A percentile compares a stretch with the other conserved stretches of the same genome.
Conservation (phyloP, 2,113 vertebrate genomes). For the Elaphurus davidianus region DNA sequence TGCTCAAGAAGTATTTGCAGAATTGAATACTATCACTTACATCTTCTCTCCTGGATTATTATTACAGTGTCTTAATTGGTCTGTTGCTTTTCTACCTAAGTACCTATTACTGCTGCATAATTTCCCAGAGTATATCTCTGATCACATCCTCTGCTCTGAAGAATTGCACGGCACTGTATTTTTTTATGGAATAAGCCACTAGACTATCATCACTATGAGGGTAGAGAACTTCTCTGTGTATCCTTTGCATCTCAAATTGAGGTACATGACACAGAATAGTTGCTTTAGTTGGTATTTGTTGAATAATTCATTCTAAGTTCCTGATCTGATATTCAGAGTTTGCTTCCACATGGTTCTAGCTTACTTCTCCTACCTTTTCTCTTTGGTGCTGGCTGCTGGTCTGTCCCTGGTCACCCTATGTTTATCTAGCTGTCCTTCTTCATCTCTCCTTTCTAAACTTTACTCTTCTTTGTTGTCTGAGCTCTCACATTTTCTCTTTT, state of each 20-base stretch:
- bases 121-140: neutral
- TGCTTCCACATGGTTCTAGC: neutral
- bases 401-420: neutral
- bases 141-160: conserved; percentile 1
- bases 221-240: neutral
- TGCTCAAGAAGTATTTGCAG: neutral
- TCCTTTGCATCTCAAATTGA: neutral
- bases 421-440: neutral
- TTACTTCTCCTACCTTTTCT: neutral
- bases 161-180: neutral
- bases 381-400: neutral
- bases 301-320: neutral
- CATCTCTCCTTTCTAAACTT: neutral
- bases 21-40: neutral
- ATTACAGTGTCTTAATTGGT: neutral
- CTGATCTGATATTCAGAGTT: neutral
- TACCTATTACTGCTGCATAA: neutral
- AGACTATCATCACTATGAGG: neutral
- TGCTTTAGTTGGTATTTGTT: neutral
- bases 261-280: neutral
- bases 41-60: neutral
- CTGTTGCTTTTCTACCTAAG: neutral
- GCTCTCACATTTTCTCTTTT: neutral
- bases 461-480: neutral
- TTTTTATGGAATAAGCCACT: neutral